Evolutionary conservation across 2,888 invertebrate species (phyloP).

Genomic region (Orthonychiurus folsomi): DNA sequence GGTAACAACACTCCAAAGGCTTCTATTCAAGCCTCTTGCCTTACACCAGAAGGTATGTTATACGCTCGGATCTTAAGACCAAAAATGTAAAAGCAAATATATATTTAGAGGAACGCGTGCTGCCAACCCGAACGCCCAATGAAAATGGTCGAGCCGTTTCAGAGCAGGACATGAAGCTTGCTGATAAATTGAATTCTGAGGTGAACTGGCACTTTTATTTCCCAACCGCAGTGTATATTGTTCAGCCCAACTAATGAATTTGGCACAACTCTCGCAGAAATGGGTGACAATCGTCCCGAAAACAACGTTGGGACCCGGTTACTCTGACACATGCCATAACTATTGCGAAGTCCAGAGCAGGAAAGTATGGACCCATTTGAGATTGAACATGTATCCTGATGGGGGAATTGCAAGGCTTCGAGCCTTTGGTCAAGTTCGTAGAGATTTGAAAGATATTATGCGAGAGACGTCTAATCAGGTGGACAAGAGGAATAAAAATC

Average conservation of each 20-base stretch:
- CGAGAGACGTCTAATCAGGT: neutral
- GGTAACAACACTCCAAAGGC: constrained; percentile 57
- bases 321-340: constrained; percentile 53
- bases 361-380: constrained; percentile 52
- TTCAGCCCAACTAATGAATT: too few relatives aligned
- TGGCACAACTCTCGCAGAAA: too few relatives aligned
- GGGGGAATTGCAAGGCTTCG: constrained; percentile 56
- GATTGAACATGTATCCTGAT: constrained; percentile 57
- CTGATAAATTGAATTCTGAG: constrained; percentile 45
- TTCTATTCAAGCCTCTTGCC: constrained; percentile 54
- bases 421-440: constrained; percentile 51
- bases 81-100: neutral
- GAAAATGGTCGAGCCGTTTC: constrained; percentile 48
- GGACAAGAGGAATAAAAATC: neutral
- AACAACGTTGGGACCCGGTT: constrained; percentile 51
- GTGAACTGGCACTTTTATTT: constrained; percentile 41
- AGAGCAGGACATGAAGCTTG: constrained; percentile 47
- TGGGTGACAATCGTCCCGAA: constrained; percentile 54
- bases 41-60: constrained; percentile 50
- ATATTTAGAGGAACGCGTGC: neutral
- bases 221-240: neutral
- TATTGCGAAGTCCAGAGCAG: constrained; percentile 51
- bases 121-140: neutral
- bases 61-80: neutral
- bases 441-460: constrained; percentile 38